Conservation (phyloP, 2,888 invertebrate genomes). For the Euzetes globulus region DNA sequence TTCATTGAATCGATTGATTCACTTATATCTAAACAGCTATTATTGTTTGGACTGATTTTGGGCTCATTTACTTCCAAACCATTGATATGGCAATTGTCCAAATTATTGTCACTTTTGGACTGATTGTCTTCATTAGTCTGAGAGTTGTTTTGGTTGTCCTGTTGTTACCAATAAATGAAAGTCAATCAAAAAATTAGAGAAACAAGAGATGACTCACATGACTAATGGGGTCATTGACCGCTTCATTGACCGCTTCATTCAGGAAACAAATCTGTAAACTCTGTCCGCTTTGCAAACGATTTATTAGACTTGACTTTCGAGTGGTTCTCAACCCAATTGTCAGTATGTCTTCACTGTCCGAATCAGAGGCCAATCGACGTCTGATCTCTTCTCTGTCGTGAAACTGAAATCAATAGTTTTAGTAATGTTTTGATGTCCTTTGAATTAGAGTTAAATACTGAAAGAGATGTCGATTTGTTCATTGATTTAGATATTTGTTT, state of each 20-base stretch:
- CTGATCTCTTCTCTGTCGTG: conserved; percentile 85
- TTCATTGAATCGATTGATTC: conserved; percentile 5
- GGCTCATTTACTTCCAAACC: neutral
- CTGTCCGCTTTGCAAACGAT: conserved; percentile 70
- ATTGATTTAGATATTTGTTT: neutral
- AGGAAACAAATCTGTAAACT: conserved; percentile 92
- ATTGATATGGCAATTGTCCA: conserved; percentile 20
- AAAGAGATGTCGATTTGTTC: neutral
- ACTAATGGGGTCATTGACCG: conserved; percentile 2
- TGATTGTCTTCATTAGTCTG: neutral
- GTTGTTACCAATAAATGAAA: neutral
- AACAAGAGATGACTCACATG: neutral
- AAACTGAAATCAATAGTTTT: neutral
- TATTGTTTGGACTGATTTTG: conserved; percentile 27
- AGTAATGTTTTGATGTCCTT: neutral
- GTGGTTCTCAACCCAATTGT: conserved; percentile 47
- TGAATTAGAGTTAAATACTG: neutral
- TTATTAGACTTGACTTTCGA: conserved; percentile 79
- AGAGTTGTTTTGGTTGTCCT: neutral
- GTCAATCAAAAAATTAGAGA: neutral
- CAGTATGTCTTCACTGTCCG: conserved; percentile 60
- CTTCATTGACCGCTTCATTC: conserved; percentile 81
- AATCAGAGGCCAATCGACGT: conserved; percentile 72
- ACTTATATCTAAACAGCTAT: conserved; percentile 19
- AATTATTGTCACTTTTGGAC: neutral